Base-by-base conservation (phyloP, 2,888 invertebrate genomes). In the Protodeltote pygarga region DNA sequence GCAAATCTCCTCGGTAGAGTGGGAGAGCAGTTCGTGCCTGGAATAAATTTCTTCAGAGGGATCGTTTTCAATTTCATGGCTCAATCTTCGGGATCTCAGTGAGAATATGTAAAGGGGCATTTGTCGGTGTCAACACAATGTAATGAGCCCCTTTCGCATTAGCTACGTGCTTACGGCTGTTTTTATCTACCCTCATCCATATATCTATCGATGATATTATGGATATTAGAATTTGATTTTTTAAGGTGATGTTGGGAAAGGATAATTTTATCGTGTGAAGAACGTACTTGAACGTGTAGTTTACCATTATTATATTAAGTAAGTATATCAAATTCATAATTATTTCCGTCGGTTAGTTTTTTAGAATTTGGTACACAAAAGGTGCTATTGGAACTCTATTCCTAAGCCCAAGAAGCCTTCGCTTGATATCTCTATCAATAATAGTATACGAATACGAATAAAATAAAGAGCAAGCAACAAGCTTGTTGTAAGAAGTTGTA, bases 51-150 rank as follows among this genome's bases (percentile, higher is more conserved):
- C 88, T 87, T 85, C 86, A 87, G 86, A 89, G 89, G 86, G 91
- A 87, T 91, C 90, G 90, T 91, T 91, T 92, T 90, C 91, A 90
- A 89, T 90, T 92, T 89, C 90, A 91, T 89, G 89, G 90, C 89
- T 92, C 89, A 89, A 91, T 92, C 90, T 90, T 89, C 85, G 87
- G 88, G 83, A 90, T 88, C 90, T 90, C 83, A 81, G 83, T 79
- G 85, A 83, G 89, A 90, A 88, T 89, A 90, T 89, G 89, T 89
- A 89, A 89, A 89, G 81, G 89, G 89, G 87, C 90, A 89, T 90
- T 89, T 89, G 89, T 89, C 88, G 89, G 85, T 88, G 89, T 89
- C 89, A 89, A 89, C 89, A 89, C 87, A 79, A 75, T 86, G 85
- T 91, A 89, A 91, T 89, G 90, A 90, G 89, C 81, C 85, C 75